Base-by-base conservation (phyloP, 53 echinoderm and acorn worm species). In the Paracentrotus lividus region DNA sequence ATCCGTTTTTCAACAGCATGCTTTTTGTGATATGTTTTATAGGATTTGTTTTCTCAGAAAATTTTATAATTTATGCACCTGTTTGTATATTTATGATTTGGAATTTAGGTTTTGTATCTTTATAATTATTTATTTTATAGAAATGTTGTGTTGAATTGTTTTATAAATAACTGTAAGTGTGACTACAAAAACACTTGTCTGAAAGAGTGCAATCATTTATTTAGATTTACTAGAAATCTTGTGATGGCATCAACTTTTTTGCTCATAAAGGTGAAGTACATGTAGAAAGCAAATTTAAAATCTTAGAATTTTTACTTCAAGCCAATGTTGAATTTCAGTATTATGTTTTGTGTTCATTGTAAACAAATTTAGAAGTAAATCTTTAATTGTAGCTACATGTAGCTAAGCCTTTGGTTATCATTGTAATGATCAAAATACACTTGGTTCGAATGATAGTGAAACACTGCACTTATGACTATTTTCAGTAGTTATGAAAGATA, bases 21-120 rank as follows among this genome's bases (percentile, higher is more conserved):
- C 0, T 57, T 57, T 18, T 57, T 21, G 21, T 57, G 7, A 64
- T 29, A 64, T 12, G 0, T 27, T 64, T 54, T 59, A 5, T 59
- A 64, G 31, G 13, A 8, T 64, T 29, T 10, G 9, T 0, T 64
- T n/a, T 24, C 32, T 33, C 14, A 12, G 33, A n/a, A 31, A 67
- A 12, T 67, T 3, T 27, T 66, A 31, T 2, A 66, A 31, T 21
- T 72, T 0, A 6, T 36, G 72, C 72, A 72, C 72, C 40, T 72
- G 40, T 72, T 72, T 72, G 72, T 72, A 72, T 72, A 72, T 72
- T 72, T 72, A 40, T 72, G 72, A 33, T 72, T 72, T 18, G 4
- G 27, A 38, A 6, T 72, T 15, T 1, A 0, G 10, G 14, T 72
- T 36, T 40, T 72, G 36, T 72, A 40, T 38, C 40, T 38, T 31